These are phyloP conservation scores for Cassiopea xamachana DNA, from an alignment of 30 jellyfish, hydroid and myxozoan genomes.

Conservation along the genomic window DNA sequence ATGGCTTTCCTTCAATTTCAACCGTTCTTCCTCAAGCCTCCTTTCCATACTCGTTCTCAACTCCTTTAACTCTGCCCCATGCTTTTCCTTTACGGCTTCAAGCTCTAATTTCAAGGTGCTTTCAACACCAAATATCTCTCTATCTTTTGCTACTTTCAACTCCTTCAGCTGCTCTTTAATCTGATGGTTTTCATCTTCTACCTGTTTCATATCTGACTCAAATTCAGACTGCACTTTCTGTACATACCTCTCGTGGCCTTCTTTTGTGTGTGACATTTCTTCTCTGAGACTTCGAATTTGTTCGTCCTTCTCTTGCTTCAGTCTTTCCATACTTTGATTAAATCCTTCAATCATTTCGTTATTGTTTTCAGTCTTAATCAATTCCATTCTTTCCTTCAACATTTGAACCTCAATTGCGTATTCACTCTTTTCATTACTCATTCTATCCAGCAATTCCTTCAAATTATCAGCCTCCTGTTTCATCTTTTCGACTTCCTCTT, in stretches of 20 bases:
- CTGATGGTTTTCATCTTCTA: constrained; percentile 73
- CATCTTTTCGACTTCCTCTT: neutral
- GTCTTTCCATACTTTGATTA: constrained; percentile 46
- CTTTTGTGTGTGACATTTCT: constrained; percentile 60
- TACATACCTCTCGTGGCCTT: constrained; percentile 53
- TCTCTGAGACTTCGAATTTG: constrained; percentile 59
- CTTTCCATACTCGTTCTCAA: constrained; percentile 14
- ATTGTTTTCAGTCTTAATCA: constrained; percentile 36
- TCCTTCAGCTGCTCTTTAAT: constrained; percentile 29
- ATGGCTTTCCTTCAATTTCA: constrained; percentile 43
- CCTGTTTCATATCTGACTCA: constrained; percentile 59
- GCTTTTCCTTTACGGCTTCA: constrained; percentile 48
- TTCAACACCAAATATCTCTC: constrained; percentile 21
- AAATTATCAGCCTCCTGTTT: neutral
- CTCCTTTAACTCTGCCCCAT: constrained; percentile 23
- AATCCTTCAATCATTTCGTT: constrained; percentile 52
- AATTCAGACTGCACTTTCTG: constrained; percentile 66
- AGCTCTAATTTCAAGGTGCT: constrained; percentile 27
- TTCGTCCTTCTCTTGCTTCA: constrained; percentile 60
- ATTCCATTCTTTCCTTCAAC: constrained; percentile 53
- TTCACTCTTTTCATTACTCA: constrained; percentile 20
- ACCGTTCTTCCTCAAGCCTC: constrained; percentile 43
- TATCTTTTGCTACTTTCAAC: constrained; percentile 36
- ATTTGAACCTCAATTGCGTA: constrained; percentile 37
- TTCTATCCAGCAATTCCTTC: constrained; percentile 4